Percentiles rank a stretch among this genome's conserved stretches.
These are phyloP conservation scores for Percopsis transmontana DNA, from an alignment of 2,113 vertebrate genomes.

Conservation along the genomic window DNA sequence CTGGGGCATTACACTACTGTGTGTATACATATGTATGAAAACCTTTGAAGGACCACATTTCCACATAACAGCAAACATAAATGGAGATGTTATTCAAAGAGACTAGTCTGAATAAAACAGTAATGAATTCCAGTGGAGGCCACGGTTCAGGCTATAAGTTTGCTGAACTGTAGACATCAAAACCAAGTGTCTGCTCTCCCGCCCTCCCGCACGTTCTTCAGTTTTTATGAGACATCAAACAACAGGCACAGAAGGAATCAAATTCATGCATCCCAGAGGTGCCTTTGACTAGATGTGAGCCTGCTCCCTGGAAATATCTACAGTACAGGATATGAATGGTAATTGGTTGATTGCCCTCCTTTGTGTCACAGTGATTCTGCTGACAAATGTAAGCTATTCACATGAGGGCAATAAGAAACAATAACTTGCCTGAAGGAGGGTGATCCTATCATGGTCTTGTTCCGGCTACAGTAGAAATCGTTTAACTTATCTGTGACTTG, in stretches of 20 bases:
- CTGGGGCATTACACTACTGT: no score
- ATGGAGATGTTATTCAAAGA: not conserved
- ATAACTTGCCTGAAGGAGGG: slow-evolving; percentile 31
- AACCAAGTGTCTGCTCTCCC: not conserved
- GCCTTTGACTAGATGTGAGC: slow-evolving; percentile 19
- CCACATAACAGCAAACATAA: not conserved
- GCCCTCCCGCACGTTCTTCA: not conserved
- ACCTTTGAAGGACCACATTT: not conserved
- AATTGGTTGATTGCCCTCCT: slow-evolving; percentile 40
- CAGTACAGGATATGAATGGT: slow-evolving; percentile 1
- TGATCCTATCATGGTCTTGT: slow-evolving; percentile 13
- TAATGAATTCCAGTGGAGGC: not conserved
- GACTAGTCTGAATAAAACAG: not conserved
- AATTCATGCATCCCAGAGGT: slow-evolving; percentile 22
- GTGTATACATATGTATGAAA: not conserved
- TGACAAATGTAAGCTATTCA: slow-evolving; percentile 25
- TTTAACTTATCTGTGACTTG: no score
- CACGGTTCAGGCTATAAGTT: slow-evolving; percentile 1
- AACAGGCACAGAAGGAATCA: not conserved
- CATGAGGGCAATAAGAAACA: slow-evolving; percentile 23
- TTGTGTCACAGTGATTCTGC: slow-evolving; percentile 32
- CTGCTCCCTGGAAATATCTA: slow-evolving; percentile 19
- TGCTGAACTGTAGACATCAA: not conserved
- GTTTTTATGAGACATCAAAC: slow-evolving; percentile 5
- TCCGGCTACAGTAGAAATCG: slow-evolving; percentile 12